These are phyloP conservation scores for Trypoxylon attenuatum DNA, from an alignment of 2,888 invertebrate species.

Conservation along the genomic window DNA sequence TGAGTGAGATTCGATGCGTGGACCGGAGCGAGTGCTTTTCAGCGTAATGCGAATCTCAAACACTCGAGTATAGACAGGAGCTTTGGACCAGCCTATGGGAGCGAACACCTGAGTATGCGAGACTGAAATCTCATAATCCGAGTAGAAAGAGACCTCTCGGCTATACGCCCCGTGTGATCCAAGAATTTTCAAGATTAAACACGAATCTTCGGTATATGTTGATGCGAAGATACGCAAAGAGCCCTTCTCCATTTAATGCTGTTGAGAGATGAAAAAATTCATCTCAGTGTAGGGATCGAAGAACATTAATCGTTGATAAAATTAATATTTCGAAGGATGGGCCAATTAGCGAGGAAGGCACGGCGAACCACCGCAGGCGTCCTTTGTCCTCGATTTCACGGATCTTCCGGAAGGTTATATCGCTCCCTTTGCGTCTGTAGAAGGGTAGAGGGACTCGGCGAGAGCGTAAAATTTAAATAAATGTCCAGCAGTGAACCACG, in stretches of 20 bases:
- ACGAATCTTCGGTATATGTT: neutral
- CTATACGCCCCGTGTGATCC: neutral
- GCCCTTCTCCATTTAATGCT: no score
- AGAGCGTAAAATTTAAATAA: constrained; percentile 73
- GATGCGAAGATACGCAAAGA: neutral
- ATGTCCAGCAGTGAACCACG: constrained; percentile 59
- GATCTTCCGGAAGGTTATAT: constrained; percentile 47
- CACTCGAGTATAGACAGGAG: constrained; percentile 53
- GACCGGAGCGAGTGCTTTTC: constrained; percentile 62
- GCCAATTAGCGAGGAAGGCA: constrained; percentile 51
- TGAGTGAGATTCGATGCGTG: no score
- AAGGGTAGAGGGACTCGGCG: constrained; percentile 44
- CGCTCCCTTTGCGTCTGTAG: constrained; percentile 55
- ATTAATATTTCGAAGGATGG: constrained; percentile 7
- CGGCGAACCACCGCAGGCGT: constrained; percentile 35
- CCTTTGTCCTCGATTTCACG: constrained; percentile 65
- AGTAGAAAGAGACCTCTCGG: neutral
- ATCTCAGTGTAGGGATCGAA: no score
- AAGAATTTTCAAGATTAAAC: constrained; percentile 24
- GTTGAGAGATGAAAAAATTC: neutral
- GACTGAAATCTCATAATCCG: constrained; percentile 8
- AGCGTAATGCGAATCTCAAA: constrained; percentile 71
- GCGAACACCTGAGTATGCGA: constrained; percentile 70
- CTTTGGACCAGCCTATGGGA: constrained; percentile 58
- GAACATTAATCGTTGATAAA: no score